phyloP scores from a whole-genome alignment of 2,797 vertebrate genomes.

The Spheniscus humboldti region DNA sequence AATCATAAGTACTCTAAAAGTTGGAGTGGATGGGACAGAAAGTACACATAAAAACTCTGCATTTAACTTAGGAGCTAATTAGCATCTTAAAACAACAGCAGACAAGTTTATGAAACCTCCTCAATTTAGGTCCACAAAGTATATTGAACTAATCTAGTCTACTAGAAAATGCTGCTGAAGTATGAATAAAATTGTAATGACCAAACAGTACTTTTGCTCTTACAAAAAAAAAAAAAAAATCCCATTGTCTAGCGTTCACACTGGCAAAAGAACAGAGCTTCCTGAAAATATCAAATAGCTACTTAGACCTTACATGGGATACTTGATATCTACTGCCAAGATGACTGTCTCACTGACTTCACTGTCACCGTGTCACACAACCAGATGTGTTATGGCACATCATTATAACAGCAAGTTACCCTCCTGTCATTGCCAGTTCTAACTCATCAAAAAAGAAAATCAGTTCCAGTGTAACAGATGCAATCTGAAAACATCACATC shows the following conservation, averaged over 20 bases:
- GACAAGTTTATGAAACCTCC: not conserved
- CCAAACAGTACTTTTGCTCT: not conserved
- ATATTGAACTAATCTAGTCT: not conserved
- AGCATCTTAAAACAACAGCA: not conserved
- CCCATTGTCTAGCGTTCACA: fast-evolving
- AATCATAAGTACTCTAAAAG: constrained; percentile 94
- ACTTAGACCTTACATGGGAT: not conserved
- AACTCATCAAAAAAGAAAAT: not conserved
- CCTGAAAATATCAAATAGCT: not conserved
- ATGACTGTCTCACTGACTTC: not conserved
- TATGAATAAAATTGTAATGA: not conserved
- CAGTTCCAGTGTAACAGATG: not conserved
- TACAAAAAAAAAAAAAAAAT: not conserved
- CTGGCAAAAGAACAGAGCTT: not conserved
- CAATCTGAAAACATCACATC: not conserved
- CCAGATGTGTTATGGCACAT: not conserved
- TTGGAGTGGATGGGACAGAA: not conserved
- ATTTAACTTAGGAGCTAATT: not conserved
- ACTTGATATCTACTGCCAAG: not conserved
- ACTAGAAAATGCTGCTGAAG: not conserved
- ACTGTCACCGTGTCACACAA: not conserved
- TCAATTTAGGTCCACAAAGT: not conserved
- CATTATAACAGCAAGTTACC: not conserved
- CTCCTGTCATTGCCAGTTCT: not conserved
- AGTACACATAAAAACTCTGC: not conserved